Evolutionary conservation across 2,797 vertebrate genomes (phyloP).

Genomic region (Xiphorhynchus erythropygius): DNA sequence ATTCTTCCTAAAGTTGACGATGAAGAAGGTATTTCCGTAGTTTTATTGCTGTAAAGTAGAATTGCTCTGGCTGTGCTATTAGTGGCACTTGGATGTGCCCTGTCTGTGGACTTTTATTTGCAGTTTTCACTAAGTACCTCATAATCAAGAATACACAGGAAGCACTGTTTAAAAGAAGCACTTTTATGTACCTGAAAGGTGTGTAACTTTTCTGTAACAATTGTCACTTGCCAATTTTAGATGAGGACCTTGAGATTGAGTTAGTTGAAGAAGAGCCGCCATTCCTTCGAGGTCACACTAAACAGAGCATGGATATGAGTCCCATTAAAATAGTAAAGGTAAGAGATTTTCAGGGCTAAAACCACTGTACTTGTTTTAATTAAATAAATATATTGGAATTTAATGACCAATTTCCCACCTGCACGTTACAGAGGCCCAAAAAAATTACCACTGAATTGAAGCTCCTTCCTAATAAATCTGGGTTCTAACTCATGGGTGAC

Average conservation of each 20-base stretch:
- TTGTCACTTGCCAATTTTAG: slow-evolving; percentile 68
- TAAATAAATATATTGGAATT: neutral
- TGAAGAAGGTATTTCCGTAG: slow-evolving; percentile 83
- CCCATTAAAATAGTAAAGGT: slow-evolving; percentile 99
- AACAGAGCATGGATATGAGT: slow-evolving; percentile 99
- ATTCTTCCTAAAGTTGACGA: slow-evolving; percentile 98
- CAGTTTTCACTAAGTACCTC: neutral
- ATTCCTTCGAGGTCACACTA: slow-evolving; percentile 95
- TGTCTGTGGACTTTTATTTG: neutral
- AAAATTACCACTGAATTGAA: neutral
- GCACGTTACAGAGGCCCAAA: neutral
- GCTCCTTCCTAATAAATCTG: neutral
- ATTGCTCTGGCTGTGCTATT: neutral
- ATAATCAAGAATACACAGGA: neutral
- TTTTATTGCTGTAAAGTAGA: neutral
- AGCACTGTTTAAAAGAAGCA: neutral
- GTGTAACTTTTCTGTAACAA: neutral
- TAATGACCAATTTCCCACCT: neutral
- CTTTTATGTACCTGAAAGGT: neutral
- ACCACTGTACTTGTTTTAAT: neutral
- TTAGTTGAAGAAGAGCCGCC: slow-evolving; percentile 97
- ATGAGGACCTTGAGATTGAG: slow-evolving; percentile 98
- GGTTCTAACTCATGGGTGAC: neutral
- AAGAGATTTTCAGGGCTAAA: neutral
- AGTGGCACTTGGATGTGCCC: neutral